Percentiles rank a stretch among this genome's conserved stretches.
These are phyloP conservation scores for Plemyria rubiginata DNA, from an alignment of 2,888 invertebrate species.

Conservation along the genomic window DNA sequence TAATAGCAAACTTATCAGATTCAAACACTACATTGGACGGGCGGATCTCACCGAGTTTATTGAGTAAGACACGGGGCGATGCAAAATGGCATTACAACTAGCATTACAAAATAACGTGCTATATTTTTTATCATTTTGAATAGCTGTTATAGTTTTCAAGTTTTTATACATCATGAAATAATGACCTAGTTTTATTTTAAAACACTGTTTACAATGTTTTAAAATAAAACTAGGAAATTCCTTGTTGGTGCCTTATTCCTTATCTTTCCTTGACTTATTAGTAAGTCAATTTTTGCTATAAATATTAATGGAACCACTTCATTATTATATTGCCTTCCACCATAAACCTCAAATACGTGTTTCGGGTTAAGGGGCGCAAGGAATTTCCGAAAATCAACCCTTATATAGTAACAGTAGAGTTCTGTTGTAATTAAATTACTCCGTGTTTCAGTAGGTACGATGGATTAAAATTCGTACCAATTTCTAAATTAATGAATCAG, in stretches of 20 bases:
- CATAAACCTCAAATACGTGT: background rate
- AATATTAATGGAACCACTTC: background rate
- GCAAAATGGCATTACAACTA: background rate
- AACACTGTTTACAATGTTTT: no score
- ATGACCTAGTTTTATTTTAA: no score
- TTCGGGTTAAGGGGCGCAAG: background rate
- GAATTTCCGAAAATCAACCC: conserved; percentile 1
- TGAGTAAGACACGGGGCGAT: conserved; percentile 21
- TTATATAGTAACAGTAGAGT: background rate
- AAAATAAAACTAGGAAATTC: no score
- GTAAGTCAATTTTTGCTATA: background rate
- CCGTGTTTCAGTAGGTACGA: background rate
- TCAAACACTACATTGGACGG: conserved; percentile 66
- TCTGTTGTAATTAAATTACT: conserved; percentile 4
- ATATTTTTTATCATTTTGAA: background rate
- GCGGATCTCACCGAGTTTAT: conserved; percentile 50
- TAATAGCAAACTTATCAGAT: conserved; percentile 76
- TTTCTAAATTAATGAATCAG: background rate
- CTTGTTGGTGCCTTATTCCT: no score
- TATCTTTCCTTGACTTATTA: no score
- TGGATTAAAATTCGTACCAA: conserved; percentile 1
- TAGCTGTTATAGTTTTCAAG: no score
- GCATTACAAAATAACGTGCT: background rate
- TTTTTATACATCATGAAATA: no score
- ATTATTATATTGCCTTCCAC: background rate